Evolutionary conservation across 2,113 vertebrate species (phyloP), one percentile per base, ranked within the genome.

Genomic region (Pterocles gutturalis): DNA sequence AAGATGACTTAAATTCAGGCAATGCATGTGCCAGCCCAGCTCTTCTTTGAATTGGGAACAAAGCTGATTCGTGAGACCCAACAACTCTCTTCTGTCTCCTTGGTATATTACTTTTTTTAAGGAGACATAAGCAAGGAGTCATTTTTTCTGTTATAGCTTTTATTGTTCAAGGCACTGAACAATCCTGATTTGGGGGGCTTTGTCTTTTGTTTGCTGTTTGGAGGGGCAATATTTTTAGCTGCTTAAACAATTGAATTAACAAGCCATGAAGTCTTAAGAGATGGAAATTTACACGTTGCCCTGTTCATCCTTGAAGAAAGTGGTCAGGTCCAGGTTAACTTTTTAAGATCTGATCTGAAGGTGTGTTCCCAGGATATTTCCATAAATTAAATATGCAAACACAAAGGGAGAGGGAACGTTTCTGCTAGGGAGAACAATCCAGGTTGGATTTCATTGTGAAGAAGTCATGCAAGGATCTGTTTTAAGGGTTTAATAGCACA

Each of bases 1-100:
- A 96, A 90, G 83, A 95, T 96, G 83, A 97, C 94, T 98, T 87
- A 71, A 89, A 87, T 77, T 36, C 54, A 88, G 57, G 77, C 43
- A 91, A 79, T 53, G 16, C 61, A 55, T 51, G 28, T 89, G 58
- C 46, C 71, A 84, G 12, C 24, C 54, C 67, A 89, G 45, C 58
- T 83, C 38, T 70, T 87, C 65, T 80, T 64, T 96, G 70, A 81
- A 78, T 3, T 49, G 11, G 11, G 22, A 70, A 75, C 25, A 80
- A 93, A 93, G 28, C 29, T 65, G 16, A 71, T 70, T 62, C 82
- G 81, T 92, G 64, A 70, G 45, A 93, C 13, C 9, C 3, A 66
- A 54, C 12, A 73, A 49, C 43, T 89, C 54, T 69, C 17, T 80
- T 87, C 53, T 75, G 17, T 71, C 26, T 55, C 24, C 48, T 79